phyloP scores from a whole-genome alignment of 23 tunicate species.

The Ascidia mentula region DNA sequence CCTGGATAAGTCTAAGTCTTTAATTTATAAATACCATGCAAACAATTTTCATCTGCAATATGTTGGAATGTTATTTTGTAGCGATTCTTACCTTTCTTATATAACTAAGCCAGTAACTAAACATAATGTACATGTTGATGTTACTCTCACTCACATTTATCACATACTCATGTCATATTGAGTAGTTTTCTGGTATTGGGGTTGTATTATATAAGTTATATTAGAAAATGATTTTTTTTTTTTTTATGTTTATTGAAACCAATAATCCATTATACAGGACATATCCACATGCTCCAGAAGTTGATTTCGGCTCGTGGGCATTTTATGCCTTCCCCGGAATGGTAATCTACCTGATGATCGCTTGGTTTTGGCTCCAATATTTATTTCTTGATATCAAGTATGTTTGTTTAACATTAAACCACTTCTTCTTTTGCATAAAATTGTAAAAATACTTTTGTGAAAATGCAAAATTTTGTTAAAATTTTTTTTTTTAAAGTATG shows the following conservation, averaged over 20 bases:
- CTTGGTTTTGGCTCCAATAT: conserved; percentile 94
- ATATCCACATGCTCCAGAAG: conserved; percentile 64
- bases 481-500: not conserved
- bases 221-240: too few species aligned
- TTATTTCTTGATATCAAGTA: conserved; percentile 74
- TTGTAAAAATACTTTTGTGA: not conserved
- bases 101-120: too few species aligned
- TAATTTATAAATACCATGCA: too few species aligned
- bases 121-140: too few species aligned
- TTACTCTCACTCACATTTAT: too few species aligned
- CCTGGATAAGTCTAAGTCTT: too few species aligned
- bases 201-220: too few species aligned
- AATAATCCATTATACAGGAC: conserved; percentile 26
- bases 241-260: not conserved
- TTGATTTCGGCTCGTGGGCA: conserved; percentile 92
- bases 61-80: too few species aligned
- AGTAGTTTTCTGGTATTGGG: too few species aligned
- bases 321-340: conserved; percentile 86
- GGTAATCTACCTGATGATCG: conserved; percentile 64
- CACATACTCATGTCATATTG: too few species aligned
- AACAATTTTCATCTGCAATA: too few species aligned
- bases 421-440: not conserved
- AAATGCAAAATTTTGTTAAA: not conserved
- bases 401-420: not conserved
- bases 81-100: too few species aligned